Evolutionary conservation across 2,888 invertebrate genomes (phyloP), one percentile per base, ranked within the genome.

Genomic region (Fissipunctia ypsillon): DNA sequence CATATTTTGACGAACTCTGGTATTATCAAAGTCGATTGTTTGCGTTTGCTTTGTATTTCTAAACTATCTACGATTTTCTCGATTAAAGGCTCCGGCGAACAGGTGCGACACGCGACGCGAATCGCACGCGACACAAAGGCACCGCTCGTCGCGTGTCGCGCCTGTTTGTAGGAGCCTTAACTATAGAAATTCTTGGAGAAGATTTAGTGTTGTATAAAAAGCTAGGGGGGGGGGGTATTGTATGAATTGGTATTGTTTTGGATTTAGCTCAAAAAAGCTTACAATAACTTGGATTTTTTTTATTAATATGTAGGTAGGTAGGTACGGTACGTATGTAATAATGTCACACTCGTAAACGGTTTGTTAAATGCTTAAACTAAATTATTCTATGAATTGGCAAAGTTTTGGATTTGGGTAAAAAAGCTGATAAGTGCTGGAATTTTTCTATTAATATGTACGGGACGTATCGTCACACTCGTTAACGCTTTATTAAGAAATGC

Each of bases 1-100:
- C 19, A 19, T 16, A 19, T 68, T 67, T 45, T 43, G 19, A 76
- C 50, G 19, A 76, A 67, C 5, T 35, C 35, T 0, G 14, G 48
- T 76, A 19, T 28, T 41, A 35, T 35, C 1, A 9, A 1, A 48
- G 41, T 31, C 6, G 31, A 41, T 31, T 52, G 38, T 73, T 14
- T 6, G 25, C 22, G 50, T 60, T 73, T 54, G 16, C 16, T 28
- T 75, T 45, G 16, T 31, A 38, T 22, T 69, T 10, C 28, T n/a
- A 6, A 28, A 48, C 12, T 25, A 28, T 2, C 38, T 48, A 16
- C 1, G n/a, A 28, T 38, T 61, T 41, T 48, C 16, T 56, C 48
- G 14, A 22, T 28, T 12, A 22, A 3, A 3, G n/a, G n/a, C n/a
- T n/a, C n/a, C n/a, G n/a, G n/a, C n/a, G n/a, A n/a, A n/a, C n/a